phyloP scores from a whole-genome alignment of 1,140 invertebrate genomes.

The Papilio aristodemus region DNA sequence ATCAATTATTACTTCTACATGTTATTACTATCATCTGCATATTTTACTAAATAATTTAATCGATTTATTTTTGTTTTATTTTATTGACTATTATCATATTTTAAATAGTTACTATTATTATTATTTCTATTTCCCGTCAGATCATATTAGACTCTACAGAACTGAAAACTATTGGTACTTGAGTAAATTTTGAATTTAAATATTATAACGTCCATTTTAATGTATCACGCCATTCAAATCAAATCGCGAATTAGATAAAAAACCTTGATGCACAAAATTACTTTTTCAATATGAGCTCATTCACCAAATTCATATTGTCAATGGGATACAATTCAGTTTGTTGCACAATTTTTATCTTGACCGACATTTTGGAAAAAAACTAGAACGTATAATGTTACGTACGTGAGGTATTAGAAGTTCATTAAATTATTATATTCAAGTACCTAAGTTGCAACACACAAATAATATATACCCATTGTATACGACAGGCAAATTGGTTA shows the following conservation, averaged over 20 bases:
- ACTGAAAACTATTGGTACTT: not conserved
- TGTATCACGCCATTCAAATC: not conserved
- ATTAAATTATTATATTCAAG: slow-evolving; percentile 22
- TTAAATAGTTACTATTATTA: too few species aligned
- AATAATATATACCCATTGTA: not conserved
- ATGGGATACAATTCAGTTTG: slow-evolving; percentile 52
- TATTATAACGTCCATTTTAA: slow-evolving; percentile 6
- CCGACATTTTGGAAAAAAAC: slow-evolving; percentile 66
- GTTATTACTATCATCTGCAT: too few species aligned
- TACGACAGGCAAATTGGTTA: not conserved
- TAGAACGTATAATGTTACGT: slow-evolving; percentile 55
- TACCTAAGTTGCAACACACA: slow-evolving; percentile 26
- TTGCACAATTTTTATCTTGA: slow-evolving; percentile 72
- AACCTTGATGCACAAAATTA: slow-evolving; percentile 57
- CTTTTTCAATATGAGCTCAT: slow-evolving; percentile 49
- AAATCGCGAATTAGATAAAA: slow-evolving; percentile 38
- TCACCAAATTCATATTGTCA: slow-evolving; percentile 54
- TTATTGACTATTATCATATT: too few species aligned
- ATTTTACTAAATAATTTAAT: too few species aligned
- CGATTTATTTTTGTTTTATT: too few species aligned
- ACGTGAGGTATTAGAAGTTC: slow-evolving; percentile 45
- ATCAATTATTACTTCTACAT: too few species aligned
- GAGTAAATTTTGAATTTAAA: not conserved
- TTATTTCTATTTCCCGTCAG: too few species aligned
- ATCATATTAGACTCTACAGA: too few species aligned